phyloP scores from a whole-genome alignment of 1,140 invertebrate genomes.

The Neodiprion fabricii region DNA sequence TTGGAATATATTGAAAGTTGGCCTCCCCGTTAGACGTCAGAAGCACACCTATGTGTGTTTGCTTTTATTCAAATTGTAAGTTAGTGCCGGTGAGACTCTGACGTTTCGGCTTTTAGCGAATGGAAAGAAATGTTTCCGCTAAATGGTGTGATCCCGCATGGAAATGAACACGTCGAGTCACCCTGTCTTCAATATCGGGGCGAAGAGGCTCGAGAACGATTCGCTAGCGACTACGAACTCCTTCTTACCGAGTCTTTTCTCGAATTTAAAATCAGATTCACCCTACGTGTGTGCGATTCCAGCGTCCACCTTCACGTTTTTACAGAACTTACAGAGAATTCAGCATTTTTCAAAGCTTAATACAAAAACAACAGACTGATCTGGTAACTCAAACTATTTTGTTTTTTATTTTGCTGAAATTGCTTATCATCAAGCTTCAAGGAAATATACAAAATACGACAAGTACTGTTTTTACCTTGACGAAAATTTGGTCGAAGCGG shows the following conservation, averaged over 20 bases:
- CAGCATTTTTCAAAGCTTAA: not conserved
- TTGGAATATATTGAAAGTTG: constrained; percentile 44
- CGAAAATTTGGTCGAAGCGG: too few species aligned
- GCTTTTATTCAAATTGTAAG: constrained; percentile 65
- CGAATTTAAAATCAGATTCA: not conserved
- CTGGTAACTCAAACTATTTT: not conserved
- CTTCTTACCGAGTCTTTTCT: not conserved
- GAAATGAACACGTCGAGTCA: constrained; percentile 49
- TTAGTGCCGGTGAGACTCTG: constrained; percentile 45
- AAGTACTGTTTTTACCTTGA: too few species aligned
- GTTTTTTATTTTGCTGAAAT: too few species aligned
- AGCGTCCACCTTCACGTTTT: not conserved
- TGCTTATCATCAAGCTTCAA: too few species aligned
- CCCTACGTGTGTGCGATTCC: not conserved
- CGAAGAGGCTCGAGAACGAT: not conserved
- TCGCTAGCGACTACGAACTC: not conserved
- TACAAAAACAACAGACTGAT: not conserved
- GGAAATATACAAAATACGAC: too few species aligned
- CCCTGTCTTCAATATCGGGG: not conserved
- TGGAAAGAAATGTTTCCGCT: constrained; percentile 59
- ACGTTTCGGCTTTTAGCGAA: constrained; percentile 54
- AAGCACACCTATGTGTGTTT: constrained; percentile 51
- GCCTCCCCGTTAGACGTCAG: constrained; percentile 27
- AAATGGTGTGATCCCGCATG: constrained; percentile 61
- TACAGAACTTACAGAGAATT: not conserved